phyloP scores from a whole-genome alignment of 2,113 vertebrate genomes.

The Dolichallabes microphthalmus region DNA sequence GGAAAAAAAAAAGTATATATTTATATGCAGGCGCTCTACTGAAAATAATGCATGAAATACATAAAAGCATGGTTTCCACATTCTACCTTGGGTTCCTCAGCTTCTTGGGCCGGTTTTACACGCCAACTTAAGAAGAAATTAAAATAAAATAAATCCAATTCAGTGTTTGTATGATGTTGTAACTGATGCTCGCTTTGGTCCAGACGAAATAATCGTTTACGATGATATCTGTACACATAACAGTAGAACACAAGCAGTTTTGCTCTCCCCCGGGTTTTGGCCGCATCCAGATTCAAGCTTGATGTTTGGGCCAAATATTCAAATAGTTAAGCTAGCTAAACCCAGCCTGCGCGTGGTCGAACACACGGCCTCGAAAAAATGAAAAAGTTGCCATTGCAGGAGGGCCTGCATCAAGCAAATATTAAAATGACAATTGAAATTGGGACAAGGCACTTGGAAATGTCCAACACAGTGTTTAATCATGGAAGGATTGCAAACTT shows the following conservation, averaged over 20 bases:
- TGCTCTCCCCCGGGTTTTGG: neutral
- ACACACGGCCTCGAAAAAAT: neutral
- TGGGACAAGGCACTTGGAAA: too few relatives aligned
- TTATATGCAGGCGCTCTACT: neutral
- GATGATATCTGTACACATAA: too few relatives aligned
- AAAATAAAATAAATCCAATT: too few relatives aligned
- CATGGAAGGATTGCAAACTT: too few relatives aligned
- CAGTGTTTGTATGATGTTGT: neutral
- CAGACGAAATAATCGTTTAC: too few relatives aligned
- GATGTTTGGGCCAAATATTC: neutral
- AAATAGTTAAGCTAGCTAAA: neutral
- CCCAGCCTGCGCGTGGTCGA: neutral
- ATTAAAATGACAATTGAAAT: too few relatives aligned
- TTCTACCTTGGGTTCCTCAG: constrained; percentile 1
- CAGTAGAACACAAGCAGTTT: neutral
- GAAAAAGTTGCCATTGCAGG: too few relatives aligned
- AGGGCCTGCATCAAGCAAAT: too few relatives aligned
- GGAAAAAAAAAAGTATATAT: neutral
- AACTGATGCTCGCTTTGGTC: neutral
- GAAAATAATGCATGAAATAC: constrained; percentile 37
- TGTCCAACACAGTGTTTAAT: too few relatives aligned
- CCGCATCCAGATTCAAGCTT: neutral
- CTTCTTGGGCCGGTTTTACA: neutral
- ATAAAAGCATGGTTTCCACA: constrained; percentile 30
- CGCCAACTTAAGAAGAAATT: neutral